These are phyloP conservation scores for Altica lythri DNA, from an alignment of 2,888 invertebrate species.

Conservation along the genomic window DNA sequence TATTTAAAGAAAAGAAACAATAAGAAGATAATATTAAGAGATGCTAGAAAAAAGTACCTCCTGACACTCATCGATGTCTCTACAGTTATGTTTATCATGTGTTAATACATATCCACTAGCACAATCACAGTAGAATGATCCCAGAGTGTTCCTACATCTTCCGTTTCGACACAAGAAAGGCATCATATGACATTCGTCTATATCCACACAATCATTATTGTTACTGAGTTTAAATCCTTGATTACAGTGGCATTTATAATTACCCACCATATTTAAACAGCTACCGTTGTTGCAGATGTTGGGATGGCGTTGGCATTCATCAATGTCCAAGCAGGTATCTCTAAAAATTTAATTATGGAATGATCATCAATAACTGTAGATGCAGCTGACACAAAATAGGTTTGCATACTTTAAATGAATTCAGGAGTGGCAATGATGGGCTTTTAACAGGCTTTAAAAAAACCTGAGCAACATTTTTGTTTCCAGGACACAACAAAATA, in stretches of 20 bases:
- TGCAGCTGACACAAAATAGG: no score
- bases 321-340: slow-evolving; percentile 72
- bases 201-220: slow-evolving; percentile 79
- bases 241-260: slow-evolving; percentile 76
- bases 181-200: slow-evolving; percentile 84
- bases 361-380: no score
- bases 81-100: slow-evolving; percentile 76
- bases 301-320: slow-evolving; percentile 74
- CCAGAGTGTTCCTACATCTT: slow-evolving; percentile 77
- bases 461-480: no score
- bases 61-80: slow-evolving; percentile 77
- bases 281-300: slow-evolving; percentile 78
- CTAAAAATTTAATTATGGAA: no score
- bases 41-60: slow-evolving; percentile 59
- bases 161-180: slow-evolving; percentile 86
- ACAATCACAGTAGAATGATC: slow-evolving; percentile 82
- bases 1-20: slow-evolving; percentile 24
- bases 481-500: no score
- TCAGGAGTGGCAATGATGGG: no score
- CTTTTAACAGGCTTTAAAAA: no score
- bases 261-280: slow-evolving; percentile 72
- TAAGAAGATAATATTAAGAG: background rate
- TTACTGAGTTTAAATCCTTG: slow-evolving; percentile 76
- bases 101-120: slow-evolving; percentile 77
- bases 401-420: no score